phyloP scores from a whole-genome alignment of 2,113 vertebrate genomes.

The Etia nguti region DNA sequence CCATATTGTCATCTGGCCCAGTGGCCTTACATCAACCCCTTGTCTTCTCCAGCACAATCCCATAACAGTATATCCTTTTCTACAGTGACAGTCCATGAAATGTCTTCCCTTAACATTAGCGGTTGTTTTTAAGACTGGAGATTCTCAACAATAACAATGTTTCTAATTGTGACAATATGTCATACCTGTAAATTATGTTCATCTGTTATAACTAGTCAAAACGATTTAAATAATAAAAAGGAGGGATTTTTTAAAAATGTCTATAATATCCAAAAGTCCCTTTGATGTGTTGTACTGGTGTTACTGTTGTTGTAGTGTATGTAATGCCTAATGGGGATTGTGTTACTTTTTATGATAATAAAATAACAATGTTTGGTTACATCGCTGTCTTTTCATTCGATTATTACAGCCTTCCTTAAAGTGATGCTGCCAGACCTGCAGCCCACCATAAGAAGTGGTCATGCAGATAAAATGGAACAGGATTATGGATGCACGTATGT shows the following conservation, averaged over 20 bases:
- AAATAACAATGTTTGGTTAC: conserved; percentile 97
- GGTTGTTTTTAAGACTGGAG: conserved; percentile 90
- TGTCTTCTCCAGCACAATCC: neutral
- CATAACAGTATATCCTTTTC: conserved; percentile 21
- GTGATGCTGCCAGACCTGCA: neutral
- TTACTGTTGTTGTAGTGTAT: conserved; percentile 95
- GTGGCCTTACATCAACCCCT: neutral
- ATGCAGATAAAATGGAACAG: neutral
- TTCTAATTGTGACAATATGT: conserved; percentile 84
- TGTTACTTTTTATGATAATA: conserved; percentile 99
- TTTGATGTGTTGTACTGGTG: conserved; percentile 91
- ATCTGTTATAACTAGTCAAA: conserved; percentile 97
- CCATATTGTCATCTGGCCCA: neutral
- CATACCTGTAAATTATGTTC: conserved; percentile 95
- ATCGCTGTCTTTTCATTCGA: conserved; percentile 2
- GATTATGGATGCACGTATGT: accelerated
- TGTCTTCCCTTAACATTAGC: conserved; percentile 96
- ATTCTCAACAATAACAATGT: conserved; percentile 88
- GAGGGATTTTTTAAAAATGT: conserved; percentile 89
- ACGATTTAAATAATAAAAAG: conserved; percentile 83
- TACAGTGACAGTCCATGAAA: conserved; percentile 90
- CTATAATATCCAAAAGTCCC: conserved; percentile 98
- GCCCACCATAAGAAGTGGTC: neutral
- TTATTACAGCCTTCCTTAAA: no score
- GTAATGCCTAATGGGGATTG: conserved; percentile 94